phyloP scores from a whole-genome alignment of 2,888 invertebrate species.

The Rotaria macrura region DNA sequence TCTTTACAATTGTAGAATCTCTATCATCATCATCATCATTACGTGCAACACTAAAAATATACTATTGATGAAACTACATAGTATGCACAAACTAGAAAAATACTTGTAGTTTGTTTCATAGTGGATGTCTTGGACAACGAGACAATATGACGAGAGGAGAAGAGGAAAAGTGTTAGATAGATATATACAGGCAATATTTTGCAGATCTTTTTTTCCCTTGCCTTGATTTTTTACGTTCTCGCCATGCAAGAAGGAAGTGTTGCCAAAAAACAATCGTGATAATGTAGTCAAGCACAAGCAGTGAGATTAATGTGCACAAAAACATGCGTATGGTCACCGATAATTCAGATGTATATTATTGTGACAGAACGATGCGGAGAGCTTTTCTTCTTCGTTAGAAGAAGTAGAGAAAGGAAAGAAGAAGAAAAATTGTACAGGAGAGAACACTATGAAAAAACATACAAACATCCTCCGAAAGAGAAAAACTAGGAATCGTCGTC shows the following conservation, averaged over 20 bases:
- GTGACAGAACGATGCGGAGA: neutral
- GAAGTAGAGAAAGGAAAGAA: neutral
- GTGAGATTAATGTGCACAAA: neutral
- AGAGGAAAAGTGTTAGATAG: neutral
- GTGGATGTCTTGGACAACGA: too few relatives aligned
- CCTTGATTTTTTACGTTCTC: neutral
- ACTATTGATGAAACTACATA: too few relatives aligned
- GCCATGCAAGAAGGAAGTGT: neutral
- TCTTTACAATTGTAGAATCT: too few relatives aligned
- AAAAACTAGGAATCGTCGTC: neutral
- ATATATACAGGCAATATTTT: neutral
- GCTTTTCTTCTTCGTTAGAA: neutral
- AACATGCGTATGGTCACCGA: neutral
- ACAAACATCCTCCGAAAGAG: neutral
- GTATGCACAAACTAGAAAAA: neutral
- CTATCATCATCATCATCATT: neutral
- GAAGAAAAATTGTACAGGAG: neutral
- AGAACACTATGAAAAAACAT: neutral
- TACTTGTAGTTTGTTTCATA: neutral
- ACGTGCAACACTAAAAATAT: too few relatives aligned
- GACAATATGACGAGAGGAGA: neutral
- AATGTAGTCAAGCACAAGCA: neutral
- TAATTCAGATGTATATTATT: neutral
- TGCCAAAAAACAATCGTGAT: neutral
- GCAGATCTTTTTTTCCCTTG: neutral